Evolutionary conservation across 2,797 vertebrate species (phyloP), one percentile per base, ranked within the genome.

Genomic region (Protosalanx chinensis): DNA sequence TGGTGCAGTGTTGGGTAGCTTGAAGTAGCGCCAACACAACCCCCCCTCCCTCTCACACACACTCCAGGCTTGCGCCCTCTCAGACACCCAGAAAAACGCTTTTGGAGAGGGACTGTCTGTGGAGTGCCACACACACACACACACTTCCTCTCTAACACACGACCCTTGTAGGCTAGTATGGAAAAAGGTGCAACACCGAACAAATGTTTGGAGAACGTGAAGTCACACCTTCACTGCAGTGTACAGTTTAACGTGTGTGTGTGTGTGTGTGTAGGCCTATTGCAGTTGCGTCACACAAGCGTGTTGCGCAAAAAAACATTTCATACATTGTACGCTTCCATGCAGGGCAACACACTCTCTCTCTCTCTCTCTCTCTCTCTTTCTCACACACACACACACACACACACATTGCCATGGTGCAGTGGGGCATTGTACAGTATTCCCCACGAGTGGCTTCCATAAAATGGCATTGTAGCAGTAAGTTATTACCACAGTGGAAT

Each of bases 31-130:
- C 74, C 78, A 76, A 83, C 83, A 78, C 72, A 61, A 66, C 83
- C 75, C 29, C 53, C 84, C 76, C 32, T 30, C 49, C 64, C 35
- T 1, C 35, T 6, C 37, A 41, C 37, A 41, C 4, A 53, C 51
- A 57, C 88, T 88, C 89, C 87, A 89, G 86, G 85, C 86, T 82
- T 82, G 82, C 32, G 69, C 78, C 89, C 85, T 74, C 79, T 85
- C 82, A 87, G 76, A 86, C 88, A 74, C 82, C 88, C 88, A 86
- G 88, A 85, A 90, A 88, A 89, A 77, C 70, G 66, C 63, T 87
- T 87, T 74, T 82, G 79, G 77, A 86, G 81, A 85, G 73, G 81
- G 85, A 84, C 79, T 79, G 88, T 74, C 88, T 87, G 89, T 87
- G 86, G 81, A 80, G 74, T 80, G 82, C 74, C 76, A 35, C 51